Base-by-base conservation (phyloP, 2,797 vertebrate species). In the Gymnoscopelus microlampas region DNA sequence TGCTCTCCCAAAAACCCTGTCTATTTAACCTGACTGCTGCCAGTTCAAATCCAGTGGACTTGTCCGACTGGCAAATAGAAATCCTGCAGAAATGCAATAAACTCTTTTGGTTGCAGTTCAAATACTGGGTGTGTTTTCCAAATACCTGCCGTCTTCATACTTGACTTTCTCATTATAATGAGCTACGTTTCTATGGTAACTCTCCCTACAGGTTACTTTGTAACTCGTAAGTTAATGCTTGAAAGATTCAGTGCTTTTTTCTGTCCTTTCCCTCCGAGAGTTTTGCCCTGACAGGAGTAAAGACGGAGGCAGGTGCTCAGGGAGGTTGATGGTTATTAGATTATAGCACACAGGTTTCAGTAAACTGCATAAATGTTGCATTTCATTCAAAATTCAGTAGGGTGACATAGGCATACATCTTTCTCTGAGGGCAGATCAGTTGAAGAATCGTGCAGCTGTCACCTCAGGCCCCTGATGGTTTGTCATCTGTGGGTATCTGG, bases 181-280 rank as follows among this genome's bases (percentile, higher is more conserved):
- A 92, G 87, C 79, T 68, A 9, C 49, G 92, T 95, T 94, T 89
- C 94, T 85, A 91, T 94, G 87, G 89, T 63, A 92, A 93, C 92
- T 62, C 72, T 90, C 89, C 89, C 92, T 68, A 78, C 81, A 90
- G 91, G 87, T 93, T 91, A 90, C 77, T 86, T 72, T 91, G 75
- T 92, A 90, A 93, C 91, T 90, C 68, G 70, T 61, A 85, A 90
- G 81, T 92, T 90, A 89, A 93, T 91, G 93, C 90, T 93, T 92
- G 89, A 89, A 79, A 82, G 83, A 71, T 55, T 76, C 58, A 77
- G 83, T 82, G 85, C 77, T 85, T 84, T 61, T 47, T 58, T 63
- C 64, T 53, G 72, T 67, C 56, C 54, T 24, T 32, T 79, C 71
- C 57, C 71, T 73, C 63, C 55, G 63, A 75, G 63, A 87, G 66